Evolutionary conservation across 2,113 vertebrate species (phyloP).

Genomic region (Microcebus jonahi): DNA sequence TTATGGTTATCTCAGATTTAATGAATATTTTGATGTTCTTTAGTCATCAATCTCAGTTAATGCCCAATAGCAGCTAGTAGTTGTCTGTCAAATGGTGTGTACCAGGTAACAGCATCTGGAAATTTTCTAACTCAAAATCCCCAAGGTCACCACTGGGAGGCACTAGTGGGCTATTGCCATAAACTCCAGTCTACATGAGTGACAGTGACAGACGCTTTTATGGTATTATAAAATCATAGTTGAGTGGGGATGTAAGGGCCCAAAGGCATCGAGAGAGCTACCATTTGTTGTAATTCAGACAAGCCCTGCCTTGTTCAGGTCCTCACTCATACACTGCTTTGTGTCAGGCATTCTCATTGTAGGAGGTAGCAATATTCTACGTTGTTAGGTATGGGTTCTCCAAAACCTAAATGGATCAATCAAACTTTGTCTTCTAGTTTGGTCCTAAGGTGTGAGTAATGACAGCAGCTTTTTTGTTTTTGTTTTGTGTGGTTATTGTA

Average conservation of each 20-base stretch:
- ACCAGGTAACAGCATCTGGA: background rate
- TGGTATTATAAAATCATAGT: background rate
- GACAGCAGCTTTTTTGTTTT: background rate
- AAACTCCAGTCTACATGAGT: background rate
- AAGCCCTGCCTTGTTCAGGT: background rate
- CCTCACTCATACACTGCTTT: background rate
- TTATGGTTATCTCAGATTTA: background rate
- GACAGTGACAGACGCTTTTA: background rate
- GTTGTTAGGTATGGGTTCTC: background rate
- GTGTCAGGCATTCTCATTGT: background rate
- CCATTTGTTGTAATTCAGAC: background rate
- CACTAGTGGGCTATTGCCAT: background rate
- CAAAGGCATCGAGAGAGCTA: background rate
- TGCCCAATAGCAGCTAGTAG: background rate
- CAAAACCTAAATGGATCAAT: background rate
- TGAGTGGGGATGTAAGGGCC: background rate
- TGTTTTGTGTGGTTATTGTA: background rate
- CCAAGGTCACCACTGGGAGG: background rate
- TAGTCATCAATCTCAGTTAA: background rate
- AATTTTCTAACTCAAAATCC: background rate
- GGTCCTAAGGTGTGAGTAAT: background rate
- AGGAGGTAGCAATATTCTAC: background rate
- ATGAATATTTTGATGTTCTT: background rate
- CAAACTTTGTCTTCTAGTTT: background rate
- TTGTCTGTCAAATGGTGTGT: background rate